Evolutionary conservation across 1,140 invertebrate species (phyloP), one percentile per base, ranked within the genome.

Genomic region (Atta cephalotes): DNA sequence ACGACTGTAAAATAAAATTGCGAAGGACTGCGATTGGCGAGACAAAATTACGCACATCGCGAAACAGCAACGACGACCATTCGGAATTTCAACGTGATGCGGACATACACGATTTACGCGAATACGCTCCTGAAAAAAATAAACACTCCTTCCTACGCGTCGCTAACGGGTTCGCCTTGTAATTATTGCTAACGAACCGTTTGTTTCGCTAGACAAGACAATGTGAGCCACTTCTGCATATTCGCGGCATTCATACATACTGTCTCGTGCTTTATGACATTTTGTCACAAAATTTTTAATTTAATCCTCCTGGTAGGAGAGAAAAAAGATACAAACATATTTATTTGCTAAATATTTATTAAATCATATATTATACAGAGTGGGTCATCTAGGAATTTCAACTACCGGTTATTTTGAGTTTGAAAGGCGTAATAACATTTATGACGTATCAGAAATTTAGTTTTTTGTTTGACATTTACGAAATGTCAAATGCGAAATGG

Each of bases 161-260:
- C 63, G 21, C 87, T 91, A 91, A 91, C 90, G 90, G 90, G 82
- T 90, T 82, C 25, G 35, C 78, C 72, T 76, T 71, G 77, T 91
- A 91, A 91, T 91, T 91, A 90, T 87, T 62, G 78, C 88, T 91
- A 91, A 91, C 90, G 89, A 91, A 91, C 90, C 85, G 90, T 91
- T 91, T 91, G 90, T 91, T 87, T 87, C 89, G 87, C 66, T 84
- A 80, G 79, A 72, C 70, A 65, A 87, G 89, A 91, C 82, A 71
- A 87, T 81, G 81, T 60, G 66, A 65, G 56, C 86, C 82, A 87
- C 79, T 90, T 87, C 58, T 66, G 76, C 31, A 28, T 56, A 31
- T 12, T n/a, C 18, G 12, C 45, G 39, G 77, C 4, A 35, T 51
- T 28, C 51, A 14, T 31, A 56, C 14, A 56, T 49, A 7, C 45